Evolutionary conservation across 2,888 invertebrate species (phyloP).

Genomic region (Apotomis capreana): DNA sequence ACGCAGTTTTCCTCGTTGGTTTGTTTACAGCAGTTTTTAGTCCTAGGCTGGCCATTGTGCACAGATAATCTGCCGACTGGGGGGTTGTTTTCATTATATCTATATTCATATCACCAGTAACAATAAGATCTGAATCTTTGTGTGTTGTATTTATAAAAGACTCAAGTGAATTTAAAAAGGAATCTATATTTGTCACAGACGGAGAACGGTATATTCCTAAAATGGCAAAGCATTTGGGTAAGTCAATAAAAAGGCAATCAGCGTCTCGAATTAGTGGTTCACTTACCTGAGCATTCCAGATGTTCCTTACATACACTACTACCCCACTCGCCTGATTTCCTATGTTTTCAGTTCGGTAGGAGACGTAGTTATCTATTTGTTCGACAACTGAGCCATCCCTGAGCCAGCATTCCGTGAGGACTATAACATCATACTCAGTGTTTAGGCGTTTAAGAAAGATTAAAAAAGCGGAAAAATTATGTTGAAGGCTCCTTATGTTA

Average conservation of each 20-base stretch:
- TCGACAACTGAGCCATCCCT: background rate
- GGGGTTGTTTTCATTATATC: too few relatives aligned
- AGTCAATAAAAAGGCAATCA: slow-evolving; percentile 10
- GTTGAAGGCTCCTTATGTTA: background rate
- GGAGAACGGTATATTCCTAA: too few relatives aligned
- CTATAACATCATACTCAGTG: background rate
- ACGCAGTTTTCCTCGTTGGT: background rate
- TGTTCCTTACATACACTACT: too few relatives aligned
- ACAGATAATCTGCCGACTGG: background rate
- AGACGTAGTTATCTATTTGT: background rate
- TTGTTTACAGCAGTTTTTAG: background rate
- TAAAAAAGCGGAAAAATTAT: background rate
- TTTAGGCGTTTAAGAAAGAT: background rate
- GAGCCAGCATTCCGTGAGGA: slow-evolving; percentile 7
- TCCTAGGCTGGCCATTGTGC: background rate
- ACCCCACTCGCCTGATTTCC: slow-evolving; percentile 1
- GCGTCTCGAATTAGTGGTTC: slow-evolving; percentile 1
- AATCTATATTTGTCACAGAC: background rate
- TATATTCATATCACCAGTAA: background rate
- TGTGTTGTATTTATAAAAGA: background rate
- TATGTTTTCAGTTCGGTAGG: background rate
- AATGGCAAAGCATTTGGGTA: background rate
- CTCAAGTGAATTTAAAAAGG: background rate
- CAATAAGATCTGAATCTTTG: background rate
- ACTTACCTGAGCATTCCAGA: slow-evolving; percentile 8